Conservation (phyloP, 2,113 vertebrate genomes). For the Daboia siamensis region DNA sequence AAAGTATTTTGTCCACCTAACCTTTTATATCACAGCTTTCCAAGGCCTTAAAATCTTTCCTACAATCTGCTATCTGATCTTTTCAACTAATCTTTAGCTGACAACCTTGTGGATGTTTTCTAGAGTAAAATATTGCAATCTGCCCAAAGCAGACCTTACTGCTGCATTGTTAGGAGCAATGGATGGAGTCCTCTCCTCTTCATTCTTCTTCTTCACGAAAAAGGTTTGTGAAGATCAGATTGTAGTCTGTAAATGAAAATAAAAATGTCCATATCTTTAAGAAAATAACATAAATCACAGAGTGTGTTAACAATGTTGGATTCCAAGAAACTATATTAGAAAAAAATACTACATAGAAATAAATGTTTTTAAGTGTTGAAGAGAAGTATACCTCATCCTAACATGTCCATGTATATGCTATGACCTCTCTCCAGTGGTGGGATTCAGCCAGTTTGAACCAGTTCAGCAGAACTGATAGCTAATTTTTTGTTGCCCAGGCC, state of each 20-base stretch:
- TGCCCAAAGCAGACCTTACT: background rate
- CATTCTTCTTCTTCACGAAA: background rate
- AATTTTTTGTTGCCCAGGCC: too few relatives aligned
- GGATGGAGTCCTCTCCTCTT: background rate
- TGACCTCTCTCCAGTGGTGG: too few relatives aligned
- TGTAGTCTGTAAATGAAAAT: background rate
- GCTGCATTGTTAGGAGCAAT: background rate
- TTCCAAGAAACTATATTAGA: background rate
- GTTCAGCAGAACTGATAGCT: too few relatives aligned
- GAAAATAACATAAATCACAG: background rate
- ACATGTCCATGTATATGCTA: background rate
- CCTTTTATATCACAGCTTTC: too few relatives aligned
- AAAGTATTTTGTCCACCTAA: background rate
- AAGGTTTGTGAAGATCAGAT: background rate
- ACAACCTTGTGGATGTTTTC: background rate
- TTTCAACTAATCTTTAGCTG: background rate
- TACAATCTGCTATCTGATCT: background rate
- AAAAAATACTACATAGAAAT: background rate
- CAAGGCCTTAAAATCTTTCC: background rate
- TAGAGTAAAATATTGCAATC: background rate
- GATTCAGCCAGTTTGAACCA: too few relatives aligned
- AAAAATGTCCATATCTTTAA: background rate
- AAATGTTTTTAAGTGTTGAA: background rate
- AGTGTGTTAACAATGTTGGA: background rate
- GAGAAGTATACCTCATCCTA: background rate